Evolutionary conservation across 1,140 invertebrate species (phyloP).

Genomic region (Triops cancriformis): DNA sequence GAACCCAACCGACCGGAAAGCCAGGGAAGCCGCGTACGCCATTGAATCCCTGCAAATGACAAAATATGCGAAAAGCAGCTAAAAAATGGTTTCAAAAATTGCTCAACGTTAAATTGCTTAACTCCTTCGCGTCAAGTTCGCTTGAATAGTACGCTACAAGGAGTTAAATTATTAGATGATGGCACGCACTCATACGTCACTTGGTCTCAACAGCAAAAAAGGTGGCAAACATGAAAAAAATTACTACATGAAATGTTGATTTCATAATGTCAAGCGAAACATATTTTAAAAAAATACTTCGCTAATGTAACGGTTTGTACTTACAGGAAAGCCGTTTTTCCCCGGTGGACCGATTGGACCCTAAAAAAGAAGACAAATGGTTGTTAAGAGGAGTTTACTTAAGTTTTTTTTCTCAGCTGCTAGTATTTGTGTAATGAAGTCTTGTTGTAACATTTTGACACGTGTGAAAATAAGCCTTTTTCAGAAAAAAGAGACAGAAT

Average conservation of each 20-base stretch:
- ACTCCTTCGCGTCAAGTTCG: background rate
- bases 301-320: slow-evolving; percentile 16
- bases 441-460: background rate
- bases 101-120: slow-evolving; percentile 16
- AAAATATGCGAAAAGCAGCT: slow-evolving; percentile 30
- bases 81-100: slow-evolving; percentile 18
- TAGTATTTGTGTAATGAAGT: background rate
- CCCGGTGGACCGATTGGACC: slow-evolving; percentile 65
- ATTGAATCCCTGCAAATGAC: slow-evolving; percentile 44
- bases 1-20: slow-evolving; percentile 45
- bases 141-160: background rate
- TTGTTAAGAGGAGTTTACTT: background rate
- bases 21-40: slow-evolving; percentile 46
- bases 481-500: background rate
- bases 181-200: background rate
- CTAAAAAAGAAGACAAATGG: slow-evolving; percentile 42
- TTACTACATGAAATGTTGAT: background rate
- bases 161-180: background rate
- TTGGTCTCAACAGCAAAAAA: background rate
- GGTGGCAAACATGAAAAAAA: background rate
- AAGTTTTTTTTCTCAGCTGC: background rate
- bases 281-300: background rate
- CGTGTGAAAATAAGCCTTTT: background rate
- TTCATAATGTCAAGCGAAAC: background rate
- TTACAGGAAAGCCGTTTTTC: slow-evolving; percentile 84